Conservation (phyloP, 2,888 invertebrate genomes). For the Polymixis flavicincta region DNA sequence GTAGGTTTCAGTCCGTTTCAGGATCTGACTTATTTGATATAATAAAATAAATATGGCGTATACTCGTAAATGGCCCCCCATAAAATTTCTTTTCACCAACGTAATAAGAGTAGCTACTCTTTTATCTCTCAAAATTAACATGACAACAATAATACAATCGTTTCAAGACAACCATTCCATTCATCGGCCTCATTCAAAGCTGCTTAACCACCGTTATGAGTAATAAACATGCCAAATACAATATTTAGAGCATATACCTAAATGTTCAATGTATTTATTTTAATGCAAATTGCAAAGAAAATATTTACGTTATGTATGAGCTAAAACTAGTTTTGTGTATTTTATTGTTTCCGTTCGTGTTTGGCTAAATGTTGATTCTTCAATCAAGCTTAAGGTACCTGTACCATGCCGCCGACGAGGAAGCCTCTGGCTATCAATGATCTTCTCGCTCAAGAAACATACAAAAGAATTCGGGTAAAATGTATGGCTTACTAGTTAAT, state of each 20-base stretch:
- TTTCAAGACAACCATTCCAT: slow-evolving; percentile 28
- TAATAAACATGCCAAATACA: slow-evolving; percentile 43
- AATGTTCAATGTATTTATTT: slow-evolving; percentile 34
- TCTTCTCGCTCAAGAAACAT: too few relatives aligned
- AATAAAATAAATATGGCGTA: background rate
- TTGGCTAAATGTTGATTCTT: background rate
- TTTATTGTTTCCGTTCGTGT: slow-evolving; percentile 30
- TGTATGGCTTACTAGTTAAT: too few relatives aligned
- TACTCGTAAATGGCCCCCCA: background rate
- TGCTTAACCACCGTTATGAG: slow-evolving; percentile 25
- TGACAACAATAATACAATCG: slow-evolving; percentile 17
- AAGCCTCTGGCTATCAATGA: too few relatives aligned
- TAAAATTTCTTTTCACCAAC: background rate
- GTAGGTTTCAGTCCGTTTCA: too few relatives aligned
- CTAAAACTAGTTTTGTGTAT: slow-evolving; percentile 32
- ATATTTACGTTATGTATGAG: slow-evolving; percentile 1
- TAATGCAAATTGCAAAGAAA: slow-evolving; percentile 27
- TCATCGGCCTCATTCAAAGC: slow-evolving; percentile 22
- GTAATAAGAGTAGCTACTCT: background rate
- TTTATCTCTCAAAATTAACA: slow-evolving; percentile 25
- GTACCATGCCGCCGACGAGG: too few relatives aligned
- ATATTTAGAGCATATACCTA: slow-evolving; percentile 31
- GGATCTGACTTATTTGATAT: too few relatives aligned
- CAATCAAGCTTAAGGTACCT: background rate
- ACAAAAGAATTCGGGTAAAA: too few relatives aligned